Base-by-base conservation (phyloP, 2,888 invertebrate genomes). In the Pyrrhia umbra region DNA sequence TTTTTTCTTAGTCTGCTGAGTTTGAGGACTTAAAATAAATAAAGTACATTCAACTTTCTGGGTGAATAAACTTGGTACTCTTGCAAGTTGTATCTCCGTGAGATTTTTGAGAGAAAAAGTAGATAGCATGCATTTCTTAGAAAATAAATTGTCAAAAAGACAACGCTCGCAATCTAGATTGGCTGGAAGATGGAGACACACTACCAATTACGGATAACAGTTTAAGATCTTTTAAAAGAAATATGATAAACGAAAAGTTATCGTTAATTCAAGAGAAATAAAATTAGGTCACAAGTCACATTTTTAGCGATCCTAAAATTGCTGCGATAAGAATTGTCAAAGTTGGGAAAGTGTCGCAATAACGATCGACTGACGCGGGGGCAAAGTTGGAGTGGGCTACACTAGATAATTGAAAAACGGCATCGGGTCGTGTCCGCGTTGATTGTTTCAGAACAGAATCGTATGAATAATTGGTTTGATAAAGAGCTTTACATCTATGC, bases 351-450 rank as follows among this genome's bases (percentile, higher is more conserved):
- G 68, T 43, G 45, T 23, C 50, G 51, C 63, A 68, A 75, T 71
- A 75, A 75, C 63, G 79, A 75, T 79, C 72, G 65, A 62, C 18
- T 68, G 70, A 65, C 50, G 50, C 39, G 43, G 21, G 45, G n/a
- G 55, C 52, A 25, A 68, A 58, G 42, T 61, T 55, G 39, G 54
- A 66, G 55, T 61, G 55, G 46, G 45, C 49, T 56, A 60, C 49
- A 43, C 21, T 34, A 57, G 57, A 65, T 77, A 68, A 77, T 75
- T 68, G 68, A 73, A 68, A 61, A 77, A 77, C 56, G 63, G 58
- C 57, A 68, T 57, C 37, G 51, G 39, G 16, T 51, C 51, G 45
- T 43, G 40, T 49, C 39, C 16, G n/a, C 2, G 15, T 56, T 55
- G 37, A 58, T 55, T 64, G 64, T 70, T 76, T 60, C 65, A 45